phyloP scores from a whole-genome alignment of 2,113 vertebrate species.

The Bucco capensis region DNA sequence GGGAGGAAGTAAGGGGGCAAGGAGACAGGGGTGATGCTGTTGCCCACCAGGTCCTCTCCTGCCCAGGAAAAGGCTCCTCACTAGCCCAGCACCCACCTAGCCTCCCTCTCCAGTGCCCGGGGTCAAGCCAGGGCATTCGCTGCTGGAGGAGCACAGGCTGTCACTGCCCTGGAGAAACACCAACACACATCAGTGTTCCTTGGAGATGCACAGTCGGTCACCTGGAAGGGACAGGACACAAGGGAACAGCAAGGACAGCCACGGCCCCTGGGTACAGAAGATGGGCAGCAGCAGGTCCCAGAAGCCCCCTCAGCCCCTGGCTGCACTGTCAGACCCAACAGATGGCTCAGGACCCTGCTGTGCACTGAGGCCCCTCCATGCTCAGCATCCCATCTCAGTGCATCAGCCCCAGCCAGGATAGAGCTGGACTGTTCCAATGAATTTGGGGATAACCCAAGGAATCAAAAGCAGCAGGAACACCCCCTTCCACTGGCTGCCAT shows the following conservation, averaged over 20 bases:
- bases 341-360: fast-evolving
- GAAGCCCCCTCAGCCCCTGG: neutral
- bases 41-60: neutral
- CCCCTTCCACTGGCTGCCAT: fast-evolving
- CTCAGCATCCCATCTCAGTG: fast-evolving
- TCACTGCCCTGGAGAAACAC: neutral
- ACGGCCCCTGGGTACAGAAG: fast-evolving
- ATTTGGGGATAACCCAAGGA: fast-evolving
- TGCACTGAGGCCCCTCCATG: fast-evolving
- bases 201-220: fast-evolving
- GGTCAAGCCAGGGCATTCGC: neutral
- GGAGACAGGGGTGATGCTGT: neutral
- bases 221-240: neutral
- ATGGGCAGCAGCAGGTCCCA: fast-evolving
- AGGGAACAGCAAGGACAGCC: fast-evolving
- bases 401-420: fast-evolving
- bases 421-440: fast-evolving
- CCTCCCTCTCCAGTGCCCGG: neutral
- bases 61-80: neutral
- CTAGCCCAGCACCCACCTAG: neutral
- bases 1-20: neutral
- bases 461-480: fast-evolving
- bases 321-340: neutral
- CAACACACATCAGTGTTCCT: neutral
- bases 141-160: neutral